Conservation (phyloP, 2,888 invertebrate genomes). For the Cryptocephalus primarius region DNA sequence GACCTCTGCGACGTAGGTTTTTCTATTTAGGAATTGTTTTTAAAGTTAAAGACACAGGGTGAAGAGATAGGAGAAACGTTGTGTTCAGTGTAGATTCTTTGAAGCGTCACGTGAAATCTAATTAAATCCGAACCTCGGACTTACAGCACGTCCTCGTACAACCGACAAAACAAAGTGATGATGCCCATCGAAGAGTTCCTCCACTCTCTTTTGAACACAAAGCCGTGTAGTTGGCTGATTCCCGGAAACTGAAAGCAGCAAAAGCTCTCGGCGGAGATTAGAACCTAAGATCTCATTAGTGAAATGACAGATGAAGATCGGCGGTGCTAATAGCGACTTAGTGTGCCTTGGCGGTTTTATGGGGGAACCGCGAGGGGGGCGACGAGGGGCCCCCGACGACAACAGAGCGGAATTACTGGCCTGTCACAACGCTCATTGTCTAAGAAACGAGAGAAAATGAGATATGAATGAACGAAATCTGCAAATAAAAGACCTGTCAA, state of each 20-base stretch:
- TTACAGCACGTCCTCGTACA: too few relatives aligned
- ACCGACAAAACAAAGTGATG: too few relatives aligned
- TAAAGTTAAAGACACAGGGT: too few relatives aligned
- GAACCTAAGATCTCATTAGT: conserved; percentile 33
- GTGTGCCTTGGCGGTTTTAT: not conserved
- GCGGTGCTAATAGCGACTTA: conserved; percentile 13
- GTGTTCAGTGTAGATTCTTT: too few relatives aligned
- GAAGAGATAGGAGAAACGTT: too few relatives aligned
- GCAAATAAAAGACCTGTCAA: conserved; percentile 39
- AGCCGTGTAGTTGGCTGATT: conserved; percentile 7
- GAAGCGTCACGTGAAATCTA: too few relatives aligned
- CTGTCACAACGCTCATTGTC: conserved; percentile 26
- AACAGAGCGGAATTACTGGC: conserved; percentile 27
- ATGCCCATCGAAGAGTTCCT: too few relatives aligned
- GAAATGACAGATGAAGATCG: conserved; percentile 35
- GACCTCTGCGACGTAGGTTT: too few relatives aligned
- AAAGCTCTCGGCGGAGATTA: conserved; percentile 21
- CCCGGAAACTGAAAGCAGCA: conserved; percentile 9
- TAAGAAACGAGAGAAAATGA: not conserved
- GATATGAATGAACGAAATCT: conserved; percentile 23
- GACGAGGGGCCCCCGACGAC: not conserved
- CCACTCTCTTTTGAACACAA: not conserved
- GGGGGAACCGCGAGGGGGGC: not conserved
- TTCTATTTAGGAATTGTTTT: too few relatives aligned
- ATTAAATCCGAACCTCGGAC: too few relatives aligned